phyloP scores from a whole-genome alignment of 2,113 vertebrate genomes.

The Sinocyclocheilus anophthalmus region DNA sequence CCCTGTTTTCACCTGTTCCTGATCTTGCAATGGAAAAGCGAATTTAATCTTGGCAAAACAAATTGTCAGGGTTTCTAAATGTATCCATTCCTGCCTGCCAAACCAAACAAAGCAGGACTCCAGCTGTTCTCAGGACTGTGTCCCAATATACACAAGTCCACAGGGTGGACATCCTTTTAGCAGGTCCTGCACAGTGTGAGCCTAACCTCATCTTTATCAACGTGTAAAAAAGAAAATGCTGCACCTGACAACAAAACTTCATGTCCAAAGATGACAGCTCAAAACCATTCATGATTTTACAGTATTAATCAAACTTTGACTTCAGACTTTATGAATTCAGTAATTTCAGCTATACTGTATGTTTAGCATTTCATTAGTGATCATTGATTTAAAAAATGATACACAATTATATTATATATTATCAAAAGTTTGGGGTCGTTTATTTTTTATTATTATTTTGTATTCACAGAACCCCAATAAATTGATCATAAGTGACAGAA shows the following conservation, averaged over 20 bases:
- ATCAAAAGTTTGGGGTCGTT: no score
- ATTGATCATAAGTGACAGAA: no score
- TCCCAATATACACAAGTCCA: slow-evolving; percentile 22
- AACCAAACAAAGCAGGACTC: slow-evolving; percentile 13
- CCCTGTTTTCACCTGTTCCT: slow-evolving; percentile 7
- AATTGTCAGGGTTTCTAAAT: slow-evolving; percentile 23
- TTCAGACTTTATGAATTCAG: neutral
- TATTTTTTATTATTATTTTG: no score
- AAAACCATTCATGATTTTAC: neutral
- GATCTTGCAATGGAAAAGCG: slow-evolving; percentile 12
- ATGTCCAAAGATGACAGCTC: neutral
- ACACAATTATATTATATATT: no score
- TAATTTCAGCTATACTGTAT: neutral
- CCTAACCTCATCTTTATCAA: neutral
- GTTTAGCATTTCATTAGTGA: neutral
- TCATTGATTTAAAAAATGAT: no score
- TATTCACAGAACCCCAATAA: no score
- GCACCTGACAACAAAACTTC: neutral
- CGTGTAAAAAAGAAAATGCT: neutral
- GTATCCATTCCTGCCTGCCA: neutral
- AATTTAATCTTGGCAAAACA: slow-evolving; percentile 15
- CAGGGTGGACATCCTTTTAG: slow-evolving; percentile 18
- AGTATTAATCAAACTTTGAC: neutral
- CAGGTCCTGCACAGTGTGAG: neutral
- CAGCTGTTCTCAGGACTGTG: slow-evolving; percentile 13